phyloP scores from a whole-genome alignment of 2,797 vertebrate species.

The Takifugu rubripes region DNA sequence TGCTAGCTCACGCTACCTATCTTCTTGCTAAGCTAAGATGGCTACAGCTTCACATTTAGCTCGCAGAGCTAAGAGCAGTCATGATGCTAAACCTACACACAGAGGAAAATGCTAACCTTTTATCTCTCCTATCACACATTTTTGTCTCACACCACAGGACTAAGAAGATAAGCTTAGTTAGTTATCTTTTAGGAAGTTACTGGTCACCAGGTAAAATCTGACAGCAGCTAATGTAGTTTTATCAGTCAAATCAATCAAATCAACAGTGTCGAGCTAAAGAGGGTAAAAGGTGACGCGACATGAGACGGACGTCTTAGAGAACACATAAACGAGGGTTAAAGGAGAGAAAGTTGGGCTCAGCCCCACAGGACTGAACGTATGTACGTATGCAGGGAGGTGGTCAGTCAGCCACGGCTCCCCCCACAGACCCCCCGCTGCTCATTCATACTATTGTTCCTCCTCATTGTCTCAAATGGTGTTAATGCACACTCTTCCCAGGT shows the following conservation, averaged over 20 bases:
- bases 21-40: no score
- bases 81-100: no score
- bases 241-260: not conserved
- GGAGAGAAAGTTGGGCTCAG: no score
- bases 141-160: constrained; percentile 10
- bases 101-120: no score
- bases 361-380: constrained; percentile 4
- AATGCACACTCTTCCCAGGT: constrained; percentile 22
- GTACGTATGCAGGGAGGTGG: constrained; percentile 31
- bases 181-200: not conserved
- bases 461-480: constrained; percentile 34
- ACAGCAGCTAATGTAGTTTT: not conserved
- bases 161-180: constrained; percentile 15
- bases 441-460: constrained; percentile 45
- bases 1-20: no score
- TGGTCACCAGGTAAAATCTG: not conserved
- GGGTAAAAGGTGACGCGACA: no score
- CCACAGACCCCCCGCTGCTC: constrained; percentile 34
- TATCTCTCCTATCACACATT: not conserved
- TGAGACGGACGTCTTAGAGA: no score
- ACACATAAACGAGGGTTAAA: no score
- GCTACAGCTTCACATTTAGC: no score
- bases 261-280: no score
- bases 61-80: no score
- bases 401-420: constrained; percentile 11